These are phyloP conservation scores for Nothoprocta perdicaria DNA, from an alignment of 2,113 vertebrate genomes.

Conservation along the genomic window DNA sequence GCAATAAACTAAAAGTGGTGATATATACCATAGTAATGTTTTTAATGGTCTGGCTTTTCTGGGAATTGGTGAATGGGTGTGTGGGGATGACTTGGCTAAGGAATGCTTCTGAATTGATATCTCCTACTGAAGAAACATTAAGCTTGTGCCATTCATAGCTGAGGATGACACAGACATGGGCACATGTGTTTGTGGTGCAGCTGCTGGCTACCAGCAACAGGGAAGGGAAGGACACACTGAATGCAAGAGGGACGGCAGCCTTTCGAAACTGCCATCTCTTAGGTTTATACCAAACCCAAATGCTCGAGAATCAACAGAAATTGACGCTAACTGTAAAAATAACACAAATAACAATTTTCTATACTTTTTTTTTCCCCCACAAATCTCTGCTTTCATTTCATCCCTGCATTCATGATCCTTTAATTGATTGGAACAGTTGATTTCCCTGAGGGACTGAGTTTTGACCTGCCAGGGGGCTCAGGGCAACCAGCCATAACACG, in stretches of 20 bases:
- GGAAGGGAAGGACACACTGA: neutral
- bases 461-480: neutral
- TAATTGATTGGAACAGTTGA: neutral
- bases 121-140: neutral
- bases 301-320: neutral
- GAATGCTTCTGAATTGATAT: neutral
- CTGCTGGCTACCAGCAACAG: neutral
- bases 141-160: rapidly evolving
- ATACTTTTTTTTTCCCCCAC: neutral
- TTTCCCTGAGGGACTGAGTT: neutral
- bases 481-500: neutral
- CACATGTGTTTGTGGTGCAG: rapidly evolving
- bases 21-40: neutral
- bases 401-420: rapidly evolving
- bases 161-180: neutral
- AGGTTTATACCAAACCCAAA: neutral
- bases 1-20: neutral
- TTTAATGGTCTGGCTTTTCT: neutral
- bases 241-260: neutral
- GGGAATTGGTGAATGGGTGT: neutral
- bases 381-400: neutral
- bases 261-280: neutral
- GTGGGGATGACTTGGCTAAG: neutral
- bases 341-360: neutral
- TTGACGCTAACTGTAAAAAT: neutral